phyloP scores from a whole-genome alignment of 2,797 vertebrate genomes.

The Lophius americanus region DNA sequence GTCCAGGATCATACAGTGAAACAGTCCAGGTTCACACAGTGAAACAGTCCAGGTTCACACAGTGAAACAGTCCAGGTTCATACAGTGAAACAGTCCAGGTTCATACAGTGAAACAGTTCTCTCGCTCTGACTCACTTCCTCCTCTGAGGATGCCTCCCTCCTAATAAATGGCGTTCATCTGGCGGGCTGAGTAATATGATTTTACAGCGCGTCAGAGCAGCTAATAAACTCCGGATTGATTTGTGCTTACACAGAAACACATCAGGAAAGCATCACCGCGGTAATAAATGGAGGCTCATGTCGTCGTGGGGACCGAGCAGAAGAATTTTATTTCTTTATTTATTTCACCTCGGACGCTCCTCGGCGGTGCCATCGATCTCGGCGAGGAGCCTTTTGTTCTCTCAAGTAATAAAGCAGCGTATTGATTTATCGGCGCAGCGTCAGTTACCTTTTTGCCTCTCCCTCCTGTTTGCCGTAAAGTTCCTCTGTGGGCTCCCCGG shows the following conservation, averaged over 20 bases:
- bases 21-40: too few relatives aligned
- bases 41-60: too few relatives aligned
- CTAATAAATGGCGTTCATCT: slow-evolving; percentile 65
- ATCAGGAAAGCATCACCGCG: slow-evolving; percentile 74
- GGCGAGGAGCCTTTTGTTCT: slow-evolving; percentile 81
- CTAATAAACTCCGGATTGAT: slow-evolving; percentile 79
- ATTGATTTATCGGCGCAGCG: slow-evolving; percentile 82
- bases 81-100: too few relatives aligned
- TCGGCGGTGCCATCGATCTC: slow-evolving; percentile 73
- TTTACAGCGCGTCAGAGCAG: slow-evolving; percentile 70
- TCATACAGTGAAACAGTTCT: neutral
- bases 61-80: too few relatives aligned
- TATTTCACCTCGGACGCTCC: slow-evolving; percentile 53
- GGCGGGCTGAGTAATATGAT: slow-evolving; percentile 59
- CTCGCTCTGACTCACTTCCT: slow-evolving; percentile 34
- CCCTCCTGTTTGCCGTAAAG: slow-evolving; percentile 60
- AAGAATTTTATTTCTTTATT: slow-evolving; percentile 60
- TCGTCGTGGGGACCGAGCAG: slow-evolving; percentile 51
- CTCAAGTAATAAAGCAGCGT: slow-evolving; percentile 81
- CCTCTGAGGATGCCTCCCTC: slow-evolving; percentile 44
- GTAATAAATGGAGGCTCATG: slow-evolving; percentile 80
- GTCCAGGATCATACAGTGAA: too few relatives aligned
- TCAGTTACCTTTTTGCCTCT: slow-evolving; percentile 77
- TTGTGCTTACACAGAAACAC: slow-evolving; percentile 76
- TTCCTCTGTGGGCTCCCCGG: slow-evolving; percentile 30